A percentile compares a stretch with the other conserved stretches of the same genome.
Conservation (phyloP, 92 coral and sea anemone genomes). For the Chrysogorgia sp. region DNA sequence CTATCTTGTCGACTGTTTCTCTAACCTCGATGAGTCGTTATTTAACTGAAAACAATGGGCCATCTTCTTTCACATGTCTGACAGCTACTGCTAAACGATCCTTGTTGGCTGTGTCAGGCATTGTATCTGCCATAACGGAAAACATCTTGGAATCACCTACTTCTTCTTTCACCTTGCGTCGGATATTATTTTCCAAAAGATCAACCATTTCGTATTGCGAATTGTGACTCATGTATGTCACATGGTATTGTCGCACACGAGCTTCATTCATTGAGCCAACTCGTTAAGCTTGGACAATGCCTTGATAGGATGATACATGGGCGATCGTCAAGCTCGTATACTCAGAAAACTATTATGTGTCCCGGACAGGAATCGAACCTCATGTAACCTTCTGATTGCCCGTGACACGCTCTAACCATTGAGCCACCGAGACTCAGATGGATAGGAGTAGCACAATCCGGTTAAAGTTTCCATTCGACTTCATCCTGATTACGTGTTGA, state of each 20-base stretch:
- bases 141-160: slow-evolving; percentile 3
- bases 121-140: too few relatives aligned
- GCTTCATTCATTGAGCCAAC: neutral
- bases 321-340: too few relatives aligned
- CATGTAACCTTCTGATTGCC: too few relatives aligned
- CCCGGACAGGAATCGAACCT: too few relatives aligned
- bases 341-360: too few relatives aligned
- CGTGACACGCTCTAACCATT: too few relatives aligned
- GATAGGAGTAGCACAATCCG: too few relatives aligned
- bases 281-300: slow-evolving; percentile 7
- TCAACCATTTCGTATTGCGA: slow-evolving; percentile 25
- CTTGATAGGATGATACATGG: slow-evolving; percentile 7
- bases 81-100: slow-evolving; percentile 26
- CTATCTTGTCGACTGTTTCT: slow-evolving; percentile 14
- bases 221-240: neutral
- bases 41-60: neutral
- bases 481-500: too few relatives aligned
- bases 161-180: neutral
- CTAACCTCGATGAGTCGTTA: slow-evolving; percentile 3
- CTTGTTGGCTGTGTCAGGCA: too few relatives aligned
- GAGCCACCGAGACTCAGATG: too few relatives aligned
- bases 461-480: slow-evolving; percentile 1
- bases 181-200: slow-evolving; percentile 1
- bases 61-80: slow-evolving; percentile 13
- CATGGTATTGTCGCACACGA: slow-evolving; percentile 10